Conservation (phyloP, 1,140 invertebrate genomes). For the Nautilus pompilius region DNA sequence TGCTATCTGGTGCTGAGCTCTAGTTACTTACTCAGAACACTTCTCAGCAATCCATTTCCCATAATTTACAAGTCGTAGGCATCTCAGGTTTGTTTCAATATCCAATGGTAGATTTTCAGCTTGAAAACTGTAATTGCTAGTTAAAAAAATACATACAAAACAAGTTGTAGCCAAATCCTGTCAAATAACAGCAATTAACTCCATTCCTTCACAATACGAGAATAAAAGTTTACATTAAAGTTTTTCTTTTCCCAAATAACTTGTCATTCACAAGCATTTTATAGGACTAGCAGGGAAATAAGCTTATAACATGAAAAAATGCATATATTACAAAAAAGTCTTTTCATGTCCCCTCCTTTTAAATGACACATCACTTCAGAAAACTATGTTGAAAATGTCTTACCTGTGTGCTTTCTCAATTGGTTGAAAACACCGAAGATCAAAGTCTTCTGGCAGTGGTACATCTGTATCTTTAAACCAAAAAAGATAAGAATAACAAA, state of each 20-base stretch:
- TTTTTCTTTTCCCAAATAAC: not conserved
- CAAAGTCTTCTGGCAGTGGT: constrained; percentile 75
- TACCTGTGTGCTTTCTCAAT: constrained; percentile 62
- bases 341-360: not conserved
- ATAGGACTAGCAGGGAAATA: not conserved
- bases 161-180: not conserved
- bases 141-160: constrained; percentile 1
- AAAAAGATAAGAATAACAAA: constrained; percentile 1
- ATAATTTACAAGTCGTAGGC: constrained; percentile 38
- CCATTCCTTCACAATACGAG: not conserved
- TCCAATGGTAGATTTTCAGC: constrained; percentile 29
- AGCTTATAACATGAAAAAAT: constrained; percentile 25
- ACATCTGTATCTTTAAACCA: constrained; percentile 62
- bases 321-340: constrained; percentile 18
- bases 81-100: constrained; percentile 37
- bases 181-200: too few relatives aligned
- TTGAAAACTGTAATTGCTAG: not conserved
- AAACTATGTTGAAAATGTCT: not conserved
- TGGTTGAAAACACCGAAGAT: constrained; percentile 75
- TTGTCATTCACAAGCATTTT: too few relatives aligned
- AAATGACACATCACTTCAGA: not conserved
- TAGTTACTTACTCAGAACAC: constrained; percentile 24
- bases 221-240: not conserved
- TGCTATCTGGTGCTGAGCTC: too few relatives aligned
- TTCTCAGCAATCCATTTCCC: constrained; percentile 46